Conservation (phyloP, 2,113 vertebrate genomes). For the Coregonus clupeaformis region DNA sequence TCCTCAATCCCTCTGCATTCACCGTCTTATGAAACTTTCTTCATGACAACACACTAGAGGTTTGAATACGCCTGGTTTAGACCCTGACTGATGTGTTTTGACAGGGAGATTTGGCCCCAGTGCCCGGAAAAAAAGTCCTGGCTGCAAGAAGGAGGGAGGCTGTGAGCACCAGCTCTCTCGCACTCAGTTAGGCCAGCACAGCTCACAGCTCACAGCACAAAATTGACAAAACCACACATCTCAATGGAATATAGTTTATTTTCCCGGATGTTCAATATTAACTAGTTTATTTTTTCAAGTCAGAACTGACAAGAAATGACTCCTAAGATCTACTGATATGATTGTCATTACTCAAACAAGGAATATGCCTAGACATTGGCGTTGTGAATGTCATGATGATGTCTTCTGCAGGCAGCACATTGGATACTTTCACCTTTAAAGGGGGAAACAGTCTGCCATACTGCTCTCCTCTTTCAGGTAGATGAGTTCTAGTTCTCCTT, state of each 20-base stretch:
- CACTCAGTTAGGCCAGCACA: not conserved
- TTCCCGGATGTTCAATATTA: not conserved
- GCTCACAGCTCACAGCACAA: not conserved
- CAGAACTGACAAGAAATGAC: not conserved
- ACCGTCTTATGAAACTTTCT: slow-evolving; percentile 20
- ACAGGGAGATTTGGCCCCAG: slow-evolving; percentile 35
- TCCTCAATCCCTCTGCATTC: slow-evolving; percentile 11
- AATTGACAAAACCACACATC: not conserved
- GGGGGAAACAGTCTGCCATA: not conserved
- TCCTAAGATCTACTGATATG: not conserved
- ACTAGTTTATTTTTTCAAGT: not conserved
- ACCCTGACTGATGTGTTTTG: slow-evolving; percentile 44
- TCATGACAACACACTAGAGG: slow-evolving; percentile 40
- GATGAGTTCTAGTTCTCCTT: not conserved
- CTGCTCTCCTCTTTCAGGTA: not conserved
- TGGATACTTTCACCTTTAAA: too few relatives aligned
- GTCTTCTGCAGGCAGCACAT: not conserved
- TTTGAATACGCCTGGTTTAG: slow-evolving; percentile 47
- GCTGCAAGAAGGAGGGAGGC: slow-evolving; percentile 7
- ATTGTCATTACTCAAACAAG: not conserved
- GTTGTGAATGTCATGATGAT: too few relatives aligned
- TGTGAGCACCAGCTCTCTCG: slow-evolving; percentile 6
- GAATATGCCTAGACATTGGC: too few relatives aligned
- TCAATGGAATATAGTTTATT: not conserved
- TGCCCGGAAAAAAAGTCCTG: slow-evolving; percentile 24